These are phyloP conservation scores for Hycleus cichorii DNA, from an alignment of 1,140 invertebrate species.

Conservation along the genomic window DNA sequence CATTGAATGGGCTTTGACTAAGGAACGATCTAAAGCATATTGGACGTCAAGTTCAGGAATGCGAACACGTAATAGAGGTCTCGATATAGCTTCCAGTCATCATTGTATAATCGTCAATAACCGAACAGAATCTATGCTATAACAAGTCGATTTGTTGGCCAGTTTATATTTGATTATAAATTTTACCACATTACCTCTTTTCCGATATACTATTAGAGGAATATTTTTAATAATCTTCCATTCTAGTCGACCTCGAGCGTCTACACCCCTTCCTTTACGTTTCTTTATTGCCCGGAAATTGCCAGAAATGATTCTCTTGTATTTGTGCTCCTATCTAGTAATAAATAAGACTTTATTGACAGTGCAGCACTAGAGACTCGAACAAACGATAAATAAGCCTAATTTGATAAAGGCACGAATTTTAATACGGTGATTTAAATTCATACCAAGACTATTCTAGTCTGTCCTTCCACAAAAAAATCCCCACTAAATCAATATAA, in stretches of 20 bases:
- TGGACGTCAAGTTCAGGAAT: conserved; percentile 27
- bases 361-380: not conserved
- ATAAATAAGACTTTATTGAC: conserved; percentile 23
- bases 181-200: no score
- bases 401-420: conserved; percentile 13
- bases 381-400: conserved; percentile 15
- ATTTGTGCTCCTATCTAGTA: conserved; percentile 15
- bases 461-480: no score
- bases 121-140: conserved; percentile 23
- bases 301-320: conserved; percentile 19
- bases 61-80: conserved; percentile 27
- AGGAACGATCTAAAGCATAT: conserved; percentile 20
- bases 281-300: conserved; percentile 21
- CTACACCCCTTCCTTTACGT: conserved; percentile 16
- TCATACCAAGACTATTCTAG: not conserved
- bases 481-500: no score
- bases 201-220: no score
- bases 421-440: conserved; percentile 16
- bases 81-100: conserved; percentile 1
- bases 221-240: no score
- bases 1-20: no score
- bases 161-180: no score
- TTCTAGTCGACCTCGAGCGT: no score
- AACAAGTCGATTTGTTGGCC: conserved; percentile 15
- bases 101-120: conserved; percentile 24